phyloP scores from a whole-genome alignment of 2,113 vertebrate species.

The Myrmecobius fasciatus region DNA sequence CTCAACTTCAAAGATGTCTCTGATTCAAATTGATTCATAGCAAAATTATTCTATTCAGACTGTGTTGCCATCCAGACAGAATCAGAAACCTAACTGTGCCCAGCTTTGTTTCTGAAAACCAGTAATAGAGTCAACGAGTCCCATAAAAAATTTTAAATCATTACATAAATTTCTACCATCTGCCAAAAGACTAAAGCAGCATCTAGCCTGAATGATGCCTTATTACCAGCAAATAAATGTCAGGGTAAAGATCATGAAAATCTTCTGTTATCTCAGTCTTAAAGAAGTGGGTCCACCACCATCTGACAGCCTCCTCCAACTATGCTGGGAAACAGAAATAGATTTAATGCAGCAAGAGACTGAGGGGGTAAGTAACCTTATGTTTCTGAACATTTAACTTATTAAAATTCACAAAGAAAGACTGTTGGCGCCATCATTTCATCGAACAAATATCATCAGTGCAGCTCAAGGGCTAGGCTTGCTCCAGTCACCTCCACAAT shows the following conservation, averaged over 20 bases:
- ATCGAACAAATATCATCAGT: slow-evolving; percentile 65
- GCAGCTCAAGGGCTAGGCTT: slow-evolving; percentile 66
- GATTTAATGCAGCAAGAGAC: slow-evolving; percentile 32
- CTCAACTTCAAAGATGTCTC: background rate
- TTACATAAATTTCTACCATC: slow-evolving; percentile 66
- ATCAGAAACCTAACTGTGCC: background rate
- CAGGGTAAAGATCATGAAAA: slow-evolving; percentile 59
- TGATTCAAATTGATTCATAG: background rate
- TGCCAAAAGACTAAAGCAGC: slow-evolving; percentile 51
- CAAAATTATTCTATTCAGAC: background rate
- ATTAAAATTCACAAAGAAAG: slow-evolving; percentile 75
- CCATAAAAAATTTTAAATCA: background rate
- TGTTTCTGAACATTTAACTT: slow-evolving; percentile 70
- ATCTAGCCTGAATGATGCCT: slow-evolving; percentile 20
- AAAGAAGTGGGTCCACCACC: slow-evolving; percentile 12
- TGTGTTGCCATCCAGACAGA: background rate
- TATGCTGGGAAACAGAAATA: slow-evolving; percentile 57
- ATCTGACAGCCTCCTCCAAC: slow-evolving; percentile 29
- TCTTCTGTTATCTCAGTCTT: slow-evolving; percentile 60
- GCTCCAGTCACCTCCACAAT: slow-evolving; percentile 43
- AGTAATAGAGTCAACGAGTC: background rate
- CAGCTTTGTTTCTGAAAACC: slow-evolving; percentile 43
- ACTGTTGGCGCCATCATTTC: slow-evolving; percentile 72
- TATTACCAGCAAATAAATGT: slow-evolving; percentile 67
- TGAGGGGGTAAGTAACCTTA: slow-evolving; percentile 59